Percentiles rank a stretch among this genome's conserved stretches.
These are phyloP conservation scores for Melanostoma scalare DNA, from an alignment of 2,888 invertebrate species.

Conservation along the genomic window DNA sequence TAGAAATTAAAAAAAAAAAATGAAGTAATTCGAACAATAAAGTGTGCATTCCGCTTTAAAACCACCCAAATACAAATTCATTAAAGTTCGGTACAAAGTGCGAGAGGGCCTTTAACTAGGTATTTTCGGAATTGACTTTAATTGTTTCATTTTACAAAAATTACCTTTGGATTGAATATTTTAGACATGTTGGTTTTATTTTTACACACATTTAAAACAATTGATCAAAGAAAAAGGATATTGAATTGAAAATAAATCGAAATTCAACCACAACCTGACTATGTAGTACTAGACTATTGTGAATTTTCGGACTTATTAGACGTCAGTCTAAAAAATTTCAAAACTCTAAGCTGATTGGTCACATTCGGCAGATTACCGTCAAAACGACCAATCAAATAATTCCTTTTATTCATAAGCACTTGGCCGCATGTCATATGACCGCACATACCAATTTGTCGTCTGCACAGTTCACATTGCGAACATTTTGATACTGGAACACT, in stretches of 20 bases:
- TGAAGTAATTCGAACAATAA: too few relatives aligned
- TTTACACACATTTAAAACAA: too few relatives aligned
- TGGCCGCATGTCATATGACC: conserved; percentile 91
- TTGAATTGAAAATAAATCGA: background rate
- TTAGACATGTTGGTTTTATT: too few relatives aligned
- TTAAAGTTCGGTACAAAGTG: too few relatives aligned
- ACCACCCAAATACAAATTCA: too few relatives aligned
- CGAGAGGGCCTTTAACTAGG: too few relatives aligned
- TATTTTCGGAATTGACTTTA: too few relatives aligned
- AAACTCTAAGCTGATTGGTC: conserved; percentile 84
- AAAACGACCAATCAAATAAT: conserved; percentile 84
- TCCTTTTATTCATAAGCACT: conserved; percentile 83
- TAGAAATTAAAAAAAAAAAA: too few relatives aligned
- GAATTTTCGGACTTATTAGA: conserved; percentile 76
- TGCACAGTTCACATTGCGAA: conserved; percentile 77
- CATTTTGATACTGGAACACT: conserved; percentile 92
- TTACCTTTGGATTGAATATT: too few relatives aligned
- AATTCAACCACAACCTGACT: conserved; percentile 80
- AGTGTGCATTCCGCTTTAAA: too few relatives aligned
- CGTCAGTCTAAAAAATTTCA: conserved; percentile 83
- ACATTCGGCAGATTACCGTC: conserved; percentile 83
- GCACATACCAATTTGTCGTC: conserved; percentile 48
- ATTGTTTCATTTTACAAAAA: too few relatives aligned
- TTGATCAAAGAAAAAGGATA: background rate
- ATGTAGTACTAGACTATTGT: conserved; percentile 83